A percentile compares a stretch with the other conserved stretches of the same genome.
phyloP scores from a whole-genome alignment of 1,140 invertebrate genomes.

The Centruroides sculpturatus region DNA sequence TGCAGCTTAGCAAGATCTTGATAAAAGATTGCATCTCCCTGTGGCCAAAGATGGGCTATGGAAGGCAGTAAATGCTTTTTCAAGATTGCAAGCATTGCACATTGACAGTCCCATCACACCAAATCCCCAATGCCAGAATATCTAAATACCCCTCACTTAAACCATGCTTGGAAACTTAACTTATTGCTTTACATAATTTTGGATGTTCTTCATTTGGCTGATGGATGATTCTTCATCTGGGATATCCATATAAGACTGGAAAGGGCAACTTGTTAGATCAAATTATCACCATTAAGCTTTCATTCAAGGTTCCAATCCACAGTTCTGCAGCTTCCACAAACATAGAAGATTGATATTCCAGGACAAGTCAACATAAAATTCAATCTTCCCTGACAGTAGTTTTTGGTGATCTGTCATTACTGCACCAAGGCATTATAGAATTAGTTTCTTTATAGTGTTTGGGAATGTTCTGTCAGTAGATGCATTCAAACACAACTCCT shows the following conservation, averaged over 20 bases:
- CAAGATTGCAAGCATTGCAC: background rate
- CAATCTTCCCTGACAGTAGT: background rate
- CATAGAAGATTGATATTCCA: background rate
- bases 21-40: background rate
- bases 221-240: background rate
- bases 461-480: background rate
- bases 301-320: background rate
- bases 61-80: background rate
- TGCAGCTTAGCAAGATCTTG: background rate
- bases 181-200: background rate
- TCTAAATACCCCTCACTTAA: background rate
- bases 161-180: background rate
- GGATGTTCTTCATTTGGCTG: background rate
- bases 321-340: background rate
- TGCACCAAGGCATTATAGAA: background rate
- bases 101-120: background rate
- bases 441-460: background rate
- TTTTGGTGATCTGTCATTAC: background rate
- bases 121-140: background rate
- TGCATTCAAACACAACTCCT: background rate
- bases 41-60: background rate
- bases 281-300: background rate
- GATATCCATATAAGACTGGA: background rate
- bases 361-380: background rate
- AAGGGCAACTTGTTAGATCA: background rate